Percentiles rank a stretch among this genome's conserved stretches.
Conservation (phyloP, 2,888 invertebrate genomes). For the Apeira syringaria region DNA sequence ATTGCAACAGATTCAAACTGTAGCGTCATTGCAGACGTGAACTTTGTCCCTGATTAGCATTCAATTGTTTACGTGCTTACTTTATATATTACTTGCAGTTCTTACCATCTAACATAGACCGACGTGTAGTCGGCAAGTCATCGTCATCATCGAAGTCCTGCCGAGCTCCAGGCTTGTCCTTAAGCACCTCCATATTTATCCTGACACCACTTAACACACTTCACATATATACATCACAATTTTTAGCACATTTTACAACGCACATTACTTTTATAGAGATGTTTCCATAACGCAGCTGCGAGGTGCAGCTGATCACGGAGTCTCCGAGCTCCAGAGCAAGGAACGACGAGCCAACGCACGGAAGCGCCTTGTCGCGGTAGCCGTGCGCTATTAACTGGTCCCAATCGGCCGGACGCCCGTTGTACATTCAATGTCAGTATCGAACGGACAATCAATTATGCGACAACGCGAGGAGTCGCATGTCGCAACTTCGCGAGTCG, state of each 20-base stretch:
- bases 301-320: conserved; percentile 49
- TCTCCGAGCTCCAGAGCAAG: conserved; percentile 6
- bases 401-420: conserved; percentile 62
- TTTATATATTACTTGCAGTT: background rate
- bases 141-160: conserved; percentile 71
- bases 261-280: conserved; percentile 48
- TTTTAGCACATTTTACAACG: conserved; percentile 34
- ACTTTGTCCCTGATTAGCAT: conserved; percentile 36
- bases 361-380: conserved; percentile 62
- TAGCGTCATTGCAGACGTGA: conserved; percentile 36
- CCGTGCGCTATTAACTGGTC: conserved; percentile 72
- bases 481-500: conserved; percentile 58
- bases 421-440: conserved; percentile 79
- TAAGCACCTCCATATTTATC: conserved; percentile 64
- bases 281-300: conserved; percentile 43
- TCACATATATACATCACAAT: background rate
- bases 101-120: conserved; percentile 80
- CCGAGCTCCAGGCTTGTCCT: conserved; percentile 53
- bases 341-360: conserved; percentile 35
- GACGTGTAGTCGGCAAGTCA: conserved; percentile 54
- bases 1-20: conserved; percentile 31
- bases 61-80: conserved; percentile 8
- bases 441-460: conserved; percentile 79
- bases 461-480: conserved; percentile 66
- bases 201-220: conserved; percentile 34